A percentile compares a stretch with the other conserved stretches of the same genome.
phyloP scores from a whole-genome alignment of 2,113 vertebrate genomes.

The Machaerirhynchus nigripectus region DNA sequence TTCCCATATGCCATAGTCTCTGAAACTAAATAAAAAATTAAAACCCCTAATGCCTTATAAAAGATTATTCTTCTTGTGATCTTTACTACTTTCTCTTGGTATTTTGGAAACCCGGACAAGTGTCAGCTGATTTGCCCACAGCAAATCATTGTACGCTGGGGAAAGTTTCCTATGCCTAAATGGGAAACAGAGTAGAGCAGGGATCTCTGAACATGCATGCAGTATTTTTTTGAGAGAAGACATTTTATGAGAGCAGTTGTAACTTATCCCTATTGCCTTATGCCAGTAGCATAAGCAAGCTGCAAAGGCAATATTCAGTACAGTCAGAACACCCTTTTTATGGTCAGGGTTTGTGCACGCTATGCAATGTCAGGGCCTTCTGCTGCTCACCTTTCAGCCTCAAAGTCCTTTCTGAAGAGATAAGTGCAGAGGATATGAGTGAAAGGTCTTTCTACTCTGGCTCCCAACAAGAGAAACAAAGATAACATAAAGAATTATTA shows the following conservation, averaged over 20 bases:
- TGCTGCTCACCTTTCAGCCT: neutral
- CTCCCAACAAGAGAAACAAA: neutral
- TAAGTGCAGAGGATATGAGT: neutral
- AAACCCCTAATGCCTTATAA: neutral
- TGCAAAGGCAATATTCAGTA: neutral
- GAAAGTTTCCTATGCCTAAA: neutral
- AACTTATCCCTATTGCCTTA: neutral
- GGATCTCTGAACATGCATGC: neutral
- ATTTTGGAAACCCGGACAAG: neutral
- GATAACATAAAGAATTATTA: constrained; percentile 23
- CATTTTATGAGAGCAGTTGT: neutral
- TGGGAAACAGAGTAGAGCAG: neutral
- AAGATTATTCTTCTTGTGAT: neutral
- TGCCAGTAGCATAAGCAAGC: neutral
- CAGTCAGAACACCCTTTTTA: neutral
- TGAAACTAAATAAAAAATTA: neutral
- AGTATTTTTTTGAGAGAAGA: neutral
- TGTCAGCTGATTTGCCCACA: neutral
- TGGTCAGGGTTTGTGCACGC: neutral
- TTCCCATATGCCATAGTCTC: neutral
- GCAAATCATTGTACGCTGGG: neutral
- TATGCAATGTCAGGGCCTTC: neutral
- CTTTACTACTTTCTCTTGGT: neutral
- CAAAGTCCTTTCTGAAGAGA: constrained; percentile 18
- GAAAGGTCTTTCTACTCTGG: constrained; percentile 10